phyloP scores from a whole-genome alignment of 2,888 invertebrate species.

The Apodemia mormo region DNA sequence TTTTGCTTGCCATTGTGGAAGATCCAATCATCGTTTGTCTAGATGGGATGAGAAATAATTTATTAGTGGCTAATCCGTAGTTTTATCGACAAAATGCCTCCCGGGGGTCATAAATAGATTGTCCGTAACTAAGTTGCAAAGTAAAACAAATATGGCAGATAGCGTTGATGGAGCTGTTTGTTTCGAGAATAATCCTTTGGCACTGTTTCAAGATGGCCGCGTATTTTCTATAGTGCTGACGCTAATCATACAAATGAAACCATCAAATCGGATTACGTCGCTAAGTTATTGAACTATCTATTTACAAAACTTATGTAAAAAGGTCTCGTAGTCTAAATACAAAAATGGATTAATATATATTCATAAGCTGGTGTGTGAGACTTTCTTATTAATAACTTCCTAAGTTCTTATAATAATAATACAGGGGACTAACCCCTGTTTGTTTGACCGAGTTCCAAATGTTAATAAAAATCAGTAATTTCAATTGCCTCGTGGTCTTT shows the following conservation, averaged over 20 bases:
- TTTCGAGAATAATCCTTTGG: slow-evolving; percentile 18
- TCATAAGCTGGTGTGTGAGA: not conserved
- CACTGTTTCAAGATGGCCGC: slow-evolving; percentile 18
- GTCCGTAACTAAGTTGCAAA: slow-evolving; percentile 10
- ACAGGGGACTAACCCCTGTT: too few species aligned
- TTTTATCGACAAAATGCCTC: slow-evolving; percentile 15
- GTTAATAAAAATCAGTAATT: too few species aligned
- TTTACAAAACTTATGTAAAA: slow-evolving; percentile 10
- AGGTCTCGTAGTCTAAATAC: not conserved
- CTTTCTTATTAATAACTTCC: slow-evolving; percentile 1
- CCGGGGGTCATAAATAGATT: slow-evolving; percentile 14
- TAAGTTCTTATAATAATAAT: too few species aligned
- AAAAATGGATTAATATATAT: not conserved
- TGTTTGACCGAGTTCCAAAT: too few species aligned
- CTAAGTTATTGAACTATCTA: slow-evolving; percentile 11
- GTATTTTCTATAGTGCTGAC: slow-evolving; percentile 15
- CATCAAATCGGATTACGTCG: slow-evolving; percentile 10
- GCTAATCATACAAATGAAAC: slow-evolving; percentile 17
- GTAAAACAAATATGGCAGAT: slow-evolving; percentile 16
- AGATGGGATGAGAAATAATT: slow-evolving; percentile 7
- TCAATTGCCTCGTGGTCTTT: too few species aligned
- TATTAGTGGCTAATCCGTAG: slow-evolving; percentile 14
- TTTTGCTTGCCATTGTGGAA: not conserved
- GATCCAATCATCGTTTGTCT: not conserved
- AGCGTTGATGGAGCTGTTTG: slow-evolving; percentile 17